Conservation (phyloP, 1,140 invertebrate species). For the Asbolus verrucosus region DNA sequence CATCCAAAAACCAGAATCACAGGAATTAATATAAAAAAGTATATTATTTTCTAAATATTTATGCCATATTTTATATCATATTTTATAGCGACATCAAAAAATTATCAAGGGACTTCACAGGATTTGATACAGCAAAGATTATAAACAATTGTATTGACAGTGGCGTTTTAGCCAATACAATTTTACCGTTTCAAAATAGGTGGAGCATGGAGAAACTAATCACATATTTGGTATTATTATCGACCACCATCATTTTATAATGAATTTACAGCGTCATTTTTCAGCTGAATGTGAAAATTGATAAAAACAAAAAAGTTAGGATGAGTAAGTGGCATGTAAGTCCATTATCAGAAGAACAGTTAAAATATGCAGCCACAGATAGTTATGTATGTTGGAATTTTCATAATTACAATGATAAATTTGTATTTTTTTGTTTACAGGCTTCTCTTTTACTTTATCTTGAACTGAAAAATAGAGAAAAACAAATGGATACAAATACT, state of each 20-base stretch:
- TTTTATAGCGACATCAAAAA: conserved; percentile 73
- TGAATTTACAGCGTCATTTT: conserved; percentile 47
- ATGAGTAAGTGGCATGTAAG: conserved; percentile 73
- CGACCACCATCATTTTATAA: too few relatives aligned
- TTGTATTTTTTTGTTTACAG: conserved; percentile 47
- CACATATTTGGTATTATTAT: conserved; percentile 66
- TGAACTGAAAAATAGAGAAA: conserved; percentile 36
- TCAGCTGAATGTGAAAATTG: conserved; percentile 68
- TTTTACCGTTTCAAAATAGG: conserved; percentile 67
- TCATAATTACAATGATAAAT: conserved; percentile 36
- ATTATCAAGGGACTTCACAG: conserved; percentile 72
- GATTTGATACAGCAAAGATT: conserved; percentile 68
- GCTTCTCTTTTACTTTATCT: conserved; percentile 53
- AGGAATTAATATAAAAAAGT: conserved; percentile 76
- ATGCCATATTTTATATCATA: conserved; percentile 7
- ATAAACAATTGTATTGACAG: conserved; percentile 73
- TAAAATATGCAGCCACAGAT: conserved; percentile 75
- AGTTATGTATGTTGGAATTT: conserved; percentile 68
- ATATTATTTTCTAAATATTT: conserved; percentile 43
- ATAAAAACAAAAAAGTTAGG: conserved; percentile 71
- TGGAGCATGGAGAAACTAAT: conserved; percentile 75
- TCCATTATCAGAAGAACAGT: conserved; percentile 69
- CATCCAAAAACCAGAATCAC: conserved; percentile 72
- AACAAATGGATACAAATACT: not conserved
- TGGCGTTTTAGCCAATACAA: conserved; percentile 69